Evolutionary conservation across 35 echinoderm and acorn worm species (phyloP).

Genomic region (Patiria miniata): DNA sequence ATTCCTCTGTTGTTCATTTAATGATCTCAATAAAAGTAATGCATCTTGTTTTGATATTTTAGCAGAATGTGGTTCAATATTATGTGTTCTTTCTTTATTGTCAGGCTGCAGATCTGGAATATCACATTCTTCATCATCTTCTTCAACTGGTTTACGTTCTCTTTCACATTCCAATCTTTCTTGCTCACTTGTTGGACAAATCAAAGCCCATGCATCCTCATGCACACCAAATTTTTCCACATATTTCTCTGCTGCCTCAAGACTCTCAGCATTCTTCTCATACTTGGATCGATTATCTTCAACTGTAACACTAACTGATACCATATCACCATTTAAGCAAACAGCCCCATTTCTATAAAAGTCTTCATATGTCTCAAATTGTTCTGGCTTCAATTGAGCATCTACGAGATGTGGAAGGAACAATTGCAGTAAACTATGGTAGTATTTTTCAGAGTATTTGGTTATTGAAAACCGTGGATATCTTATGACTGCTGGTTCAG

Average conservation of each 20-base stretch:
- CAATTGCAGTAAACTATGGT: slow-evolving; percentile 43
- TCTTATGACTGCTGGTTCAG: slow-evolving; percentile 43
- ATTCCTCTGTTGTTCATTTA: slow-evolving; percentile 62
- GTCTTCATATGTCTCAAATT: slow-evolving; percentile 33
- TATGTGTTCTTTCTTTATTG: not conserved
- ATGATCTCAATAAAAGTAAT: slow-evolving; percentile 35
- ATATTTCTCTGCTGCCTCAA: slow-evolving; percentile 49
- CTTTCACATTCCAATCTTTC: slow-evolving; percentile 37
- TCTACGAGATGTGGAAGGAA: slow-evolving; percentile 45
- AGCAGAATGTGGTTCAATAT: slow-evolving; percentile 27
- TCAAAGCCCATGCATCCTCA: slow-evolving; percentile 64
- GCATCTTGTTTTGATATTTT: slow-evolving; percentile 42
- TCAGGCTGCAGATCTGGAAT: slow-evolving; percentile 34
- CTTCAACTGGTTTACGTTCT: not conserved
- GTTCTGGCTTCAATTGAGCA: slow-evolving; percentile 49
- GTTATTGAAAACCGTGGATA: slow-evolving; percentile 45
- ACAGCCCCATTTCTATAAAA: slow-evolving; percentile 41
- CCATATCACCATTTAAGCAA: slow-evolving; percentile 3
- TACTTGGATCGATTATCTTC: slow-evolving; percentile 37
- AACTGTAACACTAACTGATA: slow-evolving; percentile 39
- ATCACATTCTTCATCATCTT: slow-evolving; percentile 40
- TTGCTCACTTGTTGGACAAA: slow-evolving; percentile 53
- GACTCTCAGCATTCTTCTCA: not conserved
- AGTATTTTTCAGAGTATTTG: slow-evolving; percentile 42
- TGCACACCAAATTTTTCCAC: slow-evolving; percentile 16